A percentile compares a stretch with the other conserved stretches of the same genome.
Evolutionary conservation across 2,797 vertebrate species (phyloP).

Genomic region (Sarcoramphus papa): DNA sequence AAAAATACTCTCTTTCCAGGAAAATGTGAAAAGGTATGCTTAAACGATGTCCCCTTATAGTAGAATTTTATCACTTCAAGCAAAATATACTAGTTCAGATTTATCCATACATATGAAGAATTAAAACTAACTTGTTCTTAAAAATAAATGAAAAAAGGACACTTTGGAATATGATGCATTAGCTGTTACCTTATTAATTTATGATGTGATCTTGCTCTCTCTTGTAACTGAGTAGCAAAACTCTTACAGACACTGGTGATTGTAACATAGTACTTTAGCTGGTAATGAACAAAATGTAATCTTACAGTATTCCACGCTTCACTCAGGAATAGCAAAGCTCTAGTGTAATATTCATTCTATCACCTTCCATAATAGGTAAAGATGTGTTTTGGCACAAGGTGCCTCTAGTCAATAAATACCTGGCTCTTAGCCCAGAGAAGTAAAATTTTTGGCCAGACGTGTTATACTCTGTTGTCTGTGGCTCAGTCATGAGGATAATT

Average conservation of each 20-base stretch:
- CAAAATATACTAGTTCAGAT: neutral
- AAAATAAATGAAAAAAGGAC: neutral
- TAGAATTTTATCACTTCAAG: neutral
- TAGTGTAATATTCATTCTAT: neutral
- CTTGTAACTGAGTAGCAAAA: neutral
- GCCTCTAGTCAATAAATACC: neutral
- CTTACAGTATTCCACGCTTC: neutral
- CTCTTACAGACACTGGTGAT: neutral
- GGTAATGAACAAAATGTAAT: neutral
- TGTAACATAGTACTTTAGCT: neutral
- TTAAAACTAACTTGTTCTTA: neutral
- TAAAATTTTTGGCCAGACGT: neutral
- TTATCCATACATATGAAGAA: neutral
- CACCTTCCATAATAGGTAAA: slow-evolving; percentile 10
- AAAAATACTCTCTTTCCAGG: neutral
- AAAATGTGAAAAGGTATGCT: neutral
- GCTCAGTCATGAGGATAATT: neutral
- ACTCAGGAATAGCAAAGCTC: neutral
- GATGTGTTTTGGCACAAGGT: slow-evolving; percentile 30
- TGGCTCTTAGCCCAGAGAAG: slow-evolving; percentile 5
- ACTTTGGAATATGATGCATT: neutral
- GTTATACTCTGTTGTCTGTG: neutral
- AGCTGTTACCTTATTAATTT: neutral
- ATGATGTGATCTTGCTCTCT: neutral
- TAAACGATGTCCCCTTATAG: neutral